Percentiles rank a stretch among this genome's conserved stretches.
Conservation (phyloP, 2,113 vertebrate species). For the Theristicus caerulescens region DNA sequence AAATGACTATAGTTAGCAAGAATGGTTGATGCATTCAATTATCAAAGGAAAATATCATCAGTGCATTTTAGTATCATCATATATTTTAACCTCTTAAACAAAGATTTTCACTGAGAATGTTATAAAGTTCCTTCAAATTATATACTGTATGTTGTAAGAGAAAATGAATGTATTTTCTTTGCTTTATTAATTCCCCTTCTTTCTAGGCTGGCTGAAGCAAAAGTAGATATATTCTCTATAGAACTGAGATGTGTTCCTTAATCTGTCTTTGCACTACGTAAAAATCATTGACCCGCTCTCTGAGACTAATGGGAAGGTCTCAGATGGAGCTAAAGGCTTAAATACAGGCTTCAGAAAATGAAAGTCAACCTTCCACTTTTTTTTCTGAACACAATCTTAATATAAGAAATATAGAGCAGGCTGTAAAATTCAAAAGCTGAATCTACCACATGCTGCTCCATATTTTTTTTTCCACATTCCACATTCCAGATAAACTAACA, state of each 20-base stretch:
- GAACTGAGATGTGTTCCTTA: neutral
- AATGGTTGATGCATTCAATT: neutral
- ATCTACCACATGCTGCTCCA: neutral
- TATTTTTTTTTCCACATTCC: neutral
- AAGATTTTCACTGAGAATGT: neutral
- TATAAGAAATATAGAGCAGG: neutral
- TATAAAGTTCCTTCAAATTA: neutral
- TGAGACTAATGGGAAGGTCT: neutral
- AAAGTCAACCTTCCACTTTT: neutral
- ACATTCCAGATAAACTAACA: neutral
- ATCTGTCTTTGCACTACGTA: neutral
- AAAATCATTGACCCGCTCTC: neutral
- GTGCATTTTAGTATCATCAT: neutral
- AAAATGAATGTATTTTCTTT: neutral
- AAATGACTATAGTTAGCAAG: neutral
- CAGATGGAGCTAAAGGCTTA: neutral
- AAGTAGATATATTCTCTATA: neutral
- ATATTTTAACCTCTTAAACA: neutral
- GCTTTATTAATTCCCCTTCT: neutral
- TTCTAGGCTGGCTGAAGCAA: neutral
- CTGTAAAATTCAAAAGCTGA: neutral
- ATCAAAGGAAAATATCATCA: neutral
- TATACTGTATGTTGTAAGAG: neutral
- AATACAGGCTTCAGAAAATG: neutral
- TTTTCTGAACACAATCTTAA: neutral